A percentile compares a stretch with the other conserved stretches of the same genome.
These are phyloP conservation scores for Menura novaehollandiae DNA, from an alignment of 2,113 vertebrate genomes.

Conservation along the genomic window DNA sequence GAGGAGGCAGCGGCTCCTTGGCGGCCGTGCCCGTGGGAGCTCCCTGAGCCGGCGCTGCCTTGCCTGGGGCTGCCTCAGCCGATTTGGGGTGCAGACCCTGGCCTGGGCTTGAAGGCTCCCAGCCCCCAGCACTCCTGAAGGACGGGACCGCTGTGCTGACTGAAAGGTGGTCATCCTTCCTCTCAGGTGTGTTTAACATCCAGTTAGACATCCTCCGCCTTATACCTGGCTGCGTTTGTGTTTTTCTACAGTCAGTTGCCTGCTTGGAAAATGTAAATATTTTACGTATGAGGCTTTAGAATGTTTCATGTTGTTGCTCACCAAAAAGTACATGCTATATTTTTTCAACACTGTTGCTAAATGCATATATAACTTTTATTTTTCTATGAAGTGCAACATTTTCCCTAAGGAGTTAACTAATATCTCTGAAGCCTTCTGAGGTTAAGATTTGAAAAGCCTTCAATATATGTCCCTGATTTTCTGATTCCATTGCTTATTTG, in stretches of 20 bases:
- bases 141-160: accelerated
- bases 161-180: neutral
- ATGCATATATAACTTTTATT: neutral
- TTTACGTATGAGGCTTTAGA: neutral
- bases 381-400: neutral
- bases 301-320: neutral
- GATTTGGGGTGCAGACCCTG: accelerated
- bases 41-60: accelerated
- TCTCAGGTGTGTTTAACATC: neutral
- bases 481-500: slow-evolving; percentile 61
- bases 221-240: neutral
- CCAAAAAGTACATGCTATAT: neutral
- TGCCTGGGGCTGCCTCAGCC: accelerated
- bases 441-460: slow-evolving; percentile 48
- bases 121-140: accelerated
- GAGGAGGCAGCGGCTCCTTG: accelerated
- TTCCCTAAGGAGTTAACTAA: slow-evolving; percentile 57
- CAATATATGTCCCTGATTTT: slow-evolving; percentile 53
- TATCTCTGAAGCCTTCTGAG: slow-evolving; percentile 30
- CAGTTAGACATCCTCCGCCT: neutral
- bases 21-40: accelerated
- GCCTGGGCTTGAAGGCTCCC: neutral
- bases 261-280: neutral
- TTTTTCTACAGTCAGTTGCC: neutral
- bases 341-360: slow-evolving; percentile 20